phyloP scores from a whole-genome alignment of 1,140 invertebrate species.

The Psix sp. region DNA sequence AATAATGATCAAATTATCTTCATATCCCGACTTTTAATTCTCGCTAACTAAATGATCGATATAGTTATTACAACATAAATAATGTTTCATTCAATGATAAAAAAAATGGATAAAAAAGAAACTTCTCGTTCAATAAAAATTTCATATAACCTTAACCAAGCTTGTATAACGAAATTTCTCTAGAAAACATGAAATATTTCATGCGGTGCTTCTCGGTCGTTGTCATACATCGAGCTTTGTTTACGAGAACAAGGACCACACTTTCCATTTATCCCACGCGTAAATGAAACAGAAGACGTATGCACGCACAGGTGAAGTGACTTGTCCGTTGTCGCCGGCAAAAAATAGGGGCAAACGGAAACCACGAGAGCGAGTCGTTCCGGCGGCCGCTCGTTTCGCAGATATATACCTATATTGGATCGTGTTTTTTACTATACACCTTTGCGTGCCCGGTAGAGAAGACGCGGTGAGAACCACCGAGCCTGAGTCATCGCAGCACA shows the following conservation, averaged over 20 bases:
- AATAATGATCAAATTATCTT: too few species aligned
- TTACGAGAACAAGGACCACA: constrained; percentile 10
- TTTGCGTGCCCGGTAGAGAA: constrained; percentile 25
- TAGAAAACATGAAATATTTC: too few species aligned
- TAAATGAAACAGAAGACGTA: constrained; percentile 16
- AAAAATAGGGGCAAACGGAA: constrained; percentile 45
- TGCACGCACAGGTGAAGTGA: constrained; percentile 34
- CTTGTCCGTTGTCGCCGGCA: constrained; percentile 19
- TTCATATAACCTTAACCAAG: too few species aligned
- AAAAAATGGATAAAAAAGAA: too few species aligned
- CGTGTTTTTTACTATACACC: constrained; percentile 37
- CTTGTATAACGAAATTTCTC: too few species aligned
- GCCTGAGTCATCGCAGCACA: constrained; percentile 14
- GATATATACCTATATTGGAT: too few species aligned
- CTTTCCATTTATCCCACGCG: constrained; percentile 30
- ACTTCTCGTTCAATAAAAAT: too few species aligned
- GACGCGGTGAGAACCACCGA: constrained; percentile 20
- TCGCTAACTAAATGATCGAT: too few species aligned
- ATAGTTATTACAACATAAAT: too few species aligned
- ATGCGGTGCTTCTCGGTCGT: background rate
- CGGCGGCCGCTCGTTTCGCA: constrained; percentile 37
- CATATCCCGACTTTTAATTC: too few species aligned
- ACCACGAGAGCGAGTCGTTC: constrained; percentile 41
- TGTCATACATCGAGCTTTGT: constrained; percentile 24
- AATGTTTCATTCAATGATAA: too few species aligned